phyloP scores from a whole-genome alignment of 2,113 vertebrate genomes.

The Amphiprion ocellaris region DNA sequence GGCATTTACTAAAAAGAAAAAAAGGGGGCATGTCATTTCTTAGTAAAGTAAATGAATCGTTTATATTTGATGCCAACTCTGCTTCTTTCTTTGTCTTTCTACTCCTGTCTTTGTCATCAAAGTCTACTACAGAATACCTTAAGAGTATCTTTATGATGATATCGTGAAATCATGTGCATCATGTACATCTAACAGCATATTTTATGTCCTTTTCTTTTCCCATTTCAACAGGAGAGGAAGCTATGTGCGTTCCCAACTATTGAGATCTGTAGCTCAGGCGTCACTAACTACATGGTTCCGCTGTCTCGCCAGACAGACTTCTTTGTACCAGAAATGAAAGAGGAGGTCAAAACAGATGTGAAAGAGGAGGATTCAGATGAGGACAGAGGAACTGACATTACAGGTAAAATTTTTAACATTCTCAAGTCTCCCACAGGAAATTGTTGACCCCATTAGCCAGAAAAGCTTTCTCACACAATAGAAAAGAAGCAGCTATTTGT shows the following conservation, averaged over 20 bases:
- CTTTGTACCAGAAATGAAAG: slow-evolving; percentile 94
- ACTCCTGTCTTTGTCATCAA: background rate
- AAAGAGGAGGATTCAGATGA: slow-evolving; percentile 85
- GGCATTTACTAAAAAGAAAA: too few relatives aligned
- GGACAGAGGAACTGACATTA: slow-evolving; percentile 87
- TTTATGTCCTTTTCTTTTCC: slow-evolving; percentile 17
- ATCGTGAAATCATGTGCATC: background rate
- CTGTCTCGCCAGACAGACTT: slow-evolving; percentile 94
- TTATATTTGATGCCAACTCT: too few relatives aligned
- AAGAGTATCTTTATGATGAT: background rate
- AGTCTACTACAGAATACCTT: background rate
- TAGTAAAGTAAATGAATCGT: too few relatives aligned
- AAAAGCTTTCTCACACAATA: background rate
- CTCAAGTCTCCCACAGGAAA: background rate
- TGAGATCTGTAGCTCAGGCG: slow-evolving; percentile 90
- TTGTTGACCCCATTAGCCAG: background rate
- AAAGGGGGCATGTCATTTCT: too few relatives aligned
- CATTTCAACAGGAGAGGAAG: slow-evolving; percentile 88
- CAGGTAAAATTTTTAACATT: slow-evolving; percentile 82
- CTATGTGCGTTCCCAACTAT: slow-evolving; percentile 92
- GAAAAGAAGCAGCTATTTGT: background rate
- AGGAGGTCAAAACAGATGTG: slow-evolving; percentile 84
- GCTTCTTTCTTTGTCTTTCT: too few relatives aligned
- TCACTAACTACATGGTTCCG: slow-evolving; percentile 94
- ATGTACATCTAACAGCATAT: background rate